Evolutionary conservation across 2,113 vertebrate species (phyloP), one percentile per base, ranked within the genome.

Genomic region (Gambusia holbrooki): DNA sequence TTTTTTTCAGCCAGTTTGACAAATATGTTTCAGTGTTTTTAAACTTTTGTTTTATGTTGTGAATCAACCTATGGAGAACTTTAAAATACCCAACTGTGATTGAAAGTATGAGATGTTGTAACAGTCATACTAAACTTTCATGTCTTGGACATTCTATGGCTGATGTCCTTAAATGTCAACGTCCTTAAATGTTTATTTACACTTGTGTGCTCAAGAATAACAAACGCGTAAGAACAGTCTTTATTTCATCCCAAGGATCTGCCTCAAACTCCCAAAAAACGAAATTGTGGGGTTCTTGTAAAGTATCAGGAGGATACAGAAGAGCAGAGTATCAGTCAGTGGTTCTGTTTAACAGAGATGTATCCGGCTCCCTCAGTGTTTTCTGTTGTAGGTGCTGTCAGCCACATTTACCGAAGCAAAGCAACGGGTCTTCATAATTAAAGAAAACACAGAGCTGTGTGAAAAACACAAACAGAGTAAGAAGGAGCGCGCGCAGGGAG

Each of bases 341-440:
- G 61, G 76, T 66, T 62, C 45, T 75, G 73, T 71, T 80, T 28
- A 30, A 66, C 72, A 51, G 60, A 79, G 76, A 77, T 45, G 62
- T 33, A 79, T 71, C 13, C 1, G 2, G 54, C 73, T 81, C 74
- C 69, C 37, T 17, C 60, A 62, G 74, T 83, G 84, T 84, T 86
- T 58, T 85, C 77, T 86, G 72, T 74, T 79, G 60, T 71, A 68
- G 48, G 35, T 35, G 51, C 66, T 69, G 33, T 77, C 80, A 68
- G 75, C 73, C 73, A 54, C 35, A 27, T 87, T 66, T 73, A 71
- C 62, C 1, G 29, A 58, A 51, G 67, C 81, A 68, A 82, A 87
- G 80, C n/a, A 32, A 74, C 60, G 62, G 51, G 67, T 61, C 70
- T 84, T 32, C 76, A n/a, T 74, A 87, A 84, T 76, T 77, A 87